These are phyloP conservation scores for Lithophane ornitopus DNA, from an alignment of 2,888 invertebrate genomes.

Conservation along the genomic window DNA sequence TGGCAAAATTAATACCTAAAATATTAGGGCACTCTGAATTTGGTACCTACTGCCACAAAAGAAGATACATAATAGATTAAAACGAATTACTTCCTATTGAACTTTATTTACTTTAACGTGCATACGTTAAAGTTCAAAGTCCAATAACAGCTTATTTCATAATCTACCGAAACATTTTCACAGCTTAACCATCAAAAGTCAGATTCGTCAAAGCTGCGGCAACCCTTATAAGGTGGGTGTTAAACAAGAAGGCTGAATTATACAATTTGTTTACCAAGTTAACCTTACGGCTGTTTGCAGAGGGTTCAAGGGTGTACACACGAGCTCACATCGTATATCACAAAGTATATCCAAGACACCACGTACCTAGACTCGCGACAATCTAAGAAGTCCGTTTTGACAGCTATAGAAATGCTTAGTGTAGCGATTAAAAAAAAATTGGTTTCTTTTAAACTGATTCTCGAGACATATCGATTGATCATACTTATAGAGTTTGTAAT, in stretches of 20 bases:
- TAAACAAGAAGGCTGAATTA: conserved; percentile 36
- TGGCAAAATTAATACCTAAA: not conserved
- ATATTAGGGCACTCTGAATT: not conserved
- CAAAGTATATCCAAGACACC: not conserved
- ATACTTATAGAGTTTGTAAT: too few relatives aligned
- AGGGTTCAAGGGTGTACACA: conserved; percentile 40
- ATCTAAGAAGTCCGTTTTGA: too few relatives aligned
- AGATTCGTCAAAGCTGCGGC: not conserved
- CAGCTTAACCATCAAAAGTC: not conserved
- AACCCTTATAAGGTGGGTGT: conserved; percentile 47
- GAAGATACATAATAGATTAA: not conserved
- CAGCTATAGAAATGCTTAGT: too few relatives aligned
- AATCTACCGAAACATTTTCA: not conserved
- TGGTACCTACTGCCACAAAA: not conserved
- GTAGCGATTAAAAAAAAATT: too few relatives aligned
- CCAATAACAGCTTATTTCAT: not conserved
- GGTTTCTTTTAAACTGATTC: too few relatives aligned
- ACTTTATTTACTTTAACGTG: too few relatives aligned
- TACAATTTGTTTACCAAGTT: conserved; percentile 60
- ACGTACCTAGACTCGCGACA: too few relatives aligned
- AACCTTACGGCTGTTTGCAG: conserved; percentile 41
- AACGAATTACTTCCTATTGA: not conserved
- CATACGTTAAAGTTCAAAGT: too few relatives aligned
- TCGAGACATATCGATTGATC: too few relatives aligned
- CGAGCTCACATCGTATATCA: not conserved